Percentiles rank a stretch among this genome's conserved stretches.
Conservation (phyloP, 1,140 invertebrate genomes). For the Meloidogyne hapla region DNA sequence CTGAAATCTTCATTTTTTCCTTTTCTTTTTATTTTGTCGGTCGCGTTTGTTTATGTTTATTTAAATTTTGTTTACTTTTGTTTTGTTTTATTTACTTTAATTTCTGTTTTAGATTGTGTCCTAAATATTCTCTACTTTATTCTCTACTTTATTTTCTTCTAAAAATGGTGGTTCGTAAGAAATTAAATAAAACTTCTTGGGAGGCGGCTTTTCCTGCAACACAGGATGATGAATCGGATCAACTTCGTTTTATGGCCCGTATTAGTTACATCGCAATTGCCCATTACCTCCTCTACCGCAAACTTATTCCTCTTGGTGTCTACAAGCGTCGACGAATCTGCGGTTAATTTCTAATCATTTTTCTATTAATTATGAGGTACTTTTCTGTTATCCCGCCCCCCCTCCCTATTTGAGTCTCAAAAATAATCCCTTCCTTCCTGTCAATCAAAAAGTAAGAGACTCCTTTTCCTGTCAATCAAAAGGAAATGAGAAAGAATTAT, state of each 20-base stretch:
- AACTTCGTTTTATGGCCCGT: constrained; percentile 33
- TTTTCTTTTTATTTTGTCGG: no score
- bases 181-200: constrained; percentile 19
- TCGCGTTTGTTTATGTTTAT: no score
- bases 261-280: constrained; percentile 37
- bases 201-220: constrained; percentile 24
- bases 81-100: no score
- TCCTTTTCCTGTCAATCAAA: no score
- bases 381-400: no score
- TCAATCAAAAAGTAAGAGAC: no score
- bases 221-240: constrained; percentile 1
- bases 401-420: no score
- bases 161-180: background rate
- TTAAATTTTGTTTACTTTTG: no score
- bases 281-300: constrained; percentile 38
- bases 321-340: constrained; percentile 26
- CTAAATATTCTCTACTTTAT: background rate
- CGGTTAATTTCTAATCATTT: constrained; percentile 7
- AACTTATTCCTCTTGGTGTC: constrained; percentile 29
- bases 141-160: background rate
- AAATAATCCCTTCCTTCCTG: no score
- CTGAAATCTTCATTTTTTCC: no score
- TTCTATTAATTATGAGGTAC: no score
- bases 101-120: background rate
- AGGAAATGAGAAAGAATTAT: no score